Evolutionary conservation across 2,888 invertebrate species (phyloP).

Genomic region (Cataglyphis albicans): DNA sequence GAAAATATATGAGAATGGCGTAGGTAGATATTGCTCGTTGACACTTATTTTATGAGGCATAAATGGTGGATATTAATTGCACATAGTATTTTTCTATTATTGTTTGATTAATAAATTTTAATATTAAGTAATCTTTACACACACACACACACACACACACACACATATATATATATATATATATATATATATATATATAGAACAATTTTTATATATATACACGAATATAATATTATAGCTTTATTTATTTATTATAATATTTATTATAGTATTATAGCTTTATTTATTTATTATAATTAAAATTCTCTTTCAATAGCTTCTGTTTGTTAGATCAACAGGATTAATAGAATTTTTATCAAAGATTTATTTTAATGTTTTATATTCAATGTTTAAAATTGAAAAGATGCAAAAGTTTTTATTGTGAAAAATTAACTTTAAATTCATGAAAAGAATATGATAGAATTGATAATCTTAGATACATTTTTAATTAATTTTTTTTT

Average conservation of each 20-base stretch:
- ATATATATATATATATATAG: background rate
- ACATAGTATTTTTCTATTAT: background rate
- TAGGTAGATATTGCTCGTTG: background rate
- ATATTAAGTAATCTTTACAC: background rate
- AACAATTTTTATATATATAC: background rate
- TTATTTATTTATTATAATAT: no score
- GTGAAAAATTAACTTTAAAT: background rate
- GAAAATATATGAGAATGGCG: background rate
- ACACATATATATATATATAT: no score
- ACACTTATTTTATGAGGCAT: background rate
- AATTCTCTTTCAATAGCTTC: background rate
- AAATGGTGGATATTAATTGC: background rate
- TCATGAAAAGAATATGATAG: background rate
- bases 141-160: no score
- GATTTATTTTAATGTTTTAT: background rate
- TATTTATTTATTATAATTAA: background rate
- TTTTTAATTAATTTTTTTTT: background rate
- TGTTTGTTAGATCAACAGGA: background rate
- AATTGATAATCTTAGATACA: background rate
- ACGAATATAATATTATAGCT: background rate
- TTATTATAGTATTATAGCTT: no score
- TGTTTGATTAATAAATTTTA: constrained; percentile 8
- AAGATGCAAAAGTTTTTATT: background rate
- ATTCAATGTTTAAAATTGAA: background rate
- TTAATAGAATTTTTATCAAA: constrained; percentile 19